A percentile compares a stretch with the other conserved stretches of the same genome.
phyloP scores from a whole-genome alignment of 2,888 invertebrate species.

The Lutraria lutraria region DNA sequence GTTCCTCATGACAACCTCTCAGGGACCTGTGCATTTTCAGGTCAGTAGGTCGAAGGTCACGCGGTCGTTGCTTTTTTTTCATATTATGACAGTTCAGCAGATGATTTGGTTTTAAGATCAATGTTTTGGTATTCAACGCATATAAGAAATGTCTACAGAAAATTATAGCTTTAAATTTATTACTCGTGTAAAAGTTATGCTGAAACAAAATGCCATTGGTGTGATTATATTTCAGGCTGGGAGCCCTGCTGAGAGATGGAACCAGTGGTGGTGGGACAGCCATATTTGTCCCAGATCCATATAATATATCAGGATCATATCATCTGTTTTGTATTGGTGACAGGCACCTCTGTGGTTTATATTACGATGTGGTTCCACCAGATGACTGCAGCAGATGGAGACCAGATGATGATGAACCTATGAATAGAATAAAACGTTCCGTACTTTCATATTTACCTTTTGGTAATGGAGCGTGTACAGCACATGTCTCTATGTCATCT shows the following conservation, averaged over 20 bases:
- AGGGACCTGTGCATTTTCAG: no score
- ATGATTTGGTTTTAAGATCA: no score
- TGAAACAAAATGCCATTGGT: no score
- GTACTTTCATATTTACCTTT: neutral
- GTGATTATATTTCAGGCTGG: neutral
- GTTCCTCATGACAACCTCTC: no score
- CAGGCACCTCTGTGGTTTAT: constrained; percentile 33
- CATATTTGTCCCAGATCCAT: constrained; percentile 8
- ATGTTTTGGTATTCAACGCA: no score
- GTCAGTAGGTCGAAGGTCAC: no score
- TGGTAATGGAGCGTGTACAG: neutral
- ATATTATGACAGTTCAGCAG: no score
- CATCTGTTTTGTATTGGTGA: constrained; percentile 20
- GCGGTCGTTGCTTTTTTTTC: no score
- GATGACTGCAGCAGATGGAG: constrained; percentile 38
- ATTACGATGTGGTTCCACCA: constrained; percentile 37
- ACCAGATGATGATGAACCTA: constrained; percentile 20
- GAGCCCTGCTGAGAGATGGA: neutral
- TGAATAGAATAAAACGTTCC: constrained; percentile 3
- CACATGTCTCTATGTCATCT: neutral
- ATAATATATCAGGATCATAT: neutral
- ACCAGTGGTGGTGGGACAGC: constrained; percentile 8
- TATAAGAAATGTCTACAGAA: no score
- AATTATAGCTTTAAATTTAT: no score
- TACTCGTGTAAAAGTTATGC: no score